phyloP scores from a whole-genome alignment of 2,113 vertebrate species.

The Microtus montanus region DNA sequence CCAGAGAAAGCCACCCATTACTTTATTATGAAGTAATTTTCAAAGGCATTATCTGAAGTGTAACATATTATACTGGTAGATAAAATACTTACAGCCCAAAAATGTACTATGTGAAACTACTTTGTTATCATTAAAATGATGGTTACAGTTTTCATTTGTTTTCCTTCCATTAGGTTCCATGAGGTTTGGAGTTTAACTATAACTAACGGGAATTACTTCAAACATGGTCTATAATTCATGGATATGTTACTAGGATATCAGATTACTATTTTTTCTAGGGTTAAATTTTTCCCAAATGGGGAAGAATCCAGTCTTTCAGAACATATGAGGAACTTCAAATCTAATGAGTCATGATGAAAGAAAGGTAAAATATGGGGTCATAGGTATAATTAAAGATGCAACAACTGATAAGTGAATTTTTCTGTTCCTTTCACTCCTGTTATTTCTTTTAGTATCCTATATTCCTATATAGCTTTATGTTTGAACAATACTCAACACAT shows the following conservation, averaged over 20 bases:
- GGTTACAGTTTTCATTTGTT: slow-evolving; percentile 34
- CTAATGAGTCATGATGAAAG: not conserved
- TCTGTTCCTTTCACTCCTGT: not conserved
- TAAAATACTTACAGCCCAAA: slow-evolving; percentile 31
- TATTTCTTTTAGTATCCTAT: slow-evolving; percentile 18
- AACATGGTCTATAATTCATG: slow-evolving; percentile 25
- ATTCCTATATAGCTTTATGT: not conserved
- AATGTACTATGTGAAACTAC: slow-evolving; percentile 4
- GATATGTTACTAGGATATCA: not conserved
- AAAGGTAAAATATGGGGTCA: not conserved
- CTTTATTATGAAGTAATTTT: slow-evolving; percentile 30
- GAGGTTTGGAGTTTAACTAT: not conserved
- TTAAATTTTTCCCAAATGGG: not conserved
- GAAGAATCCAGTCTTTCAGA: not conserved
- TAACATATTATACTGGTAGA: not conserved
- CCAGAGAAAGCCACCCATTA: not conserved
- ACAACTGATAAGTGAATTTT: not conserved
- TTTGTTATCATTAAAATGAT: slow-evolving; percentile 29
- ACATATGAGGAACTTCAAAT: slow-evolving; percentile 6
- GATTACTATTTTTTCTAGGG: not conserved
- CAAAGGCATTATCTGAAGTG: slow-evolving; percentile 17
- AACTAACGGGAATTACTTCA: not conserved
- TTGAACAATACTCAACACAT: slow-evolving; percentile 3
- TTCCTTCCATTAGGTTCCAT: slow-evolving; percentile 12
- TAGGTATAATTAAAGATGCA: not conserved